Evolutionary conservation across 2,113 vertebrate genomes (phyloP), one percentile per base, ranked within the genome.

Genomic region (Erpornis zantholeuca): DNA sequence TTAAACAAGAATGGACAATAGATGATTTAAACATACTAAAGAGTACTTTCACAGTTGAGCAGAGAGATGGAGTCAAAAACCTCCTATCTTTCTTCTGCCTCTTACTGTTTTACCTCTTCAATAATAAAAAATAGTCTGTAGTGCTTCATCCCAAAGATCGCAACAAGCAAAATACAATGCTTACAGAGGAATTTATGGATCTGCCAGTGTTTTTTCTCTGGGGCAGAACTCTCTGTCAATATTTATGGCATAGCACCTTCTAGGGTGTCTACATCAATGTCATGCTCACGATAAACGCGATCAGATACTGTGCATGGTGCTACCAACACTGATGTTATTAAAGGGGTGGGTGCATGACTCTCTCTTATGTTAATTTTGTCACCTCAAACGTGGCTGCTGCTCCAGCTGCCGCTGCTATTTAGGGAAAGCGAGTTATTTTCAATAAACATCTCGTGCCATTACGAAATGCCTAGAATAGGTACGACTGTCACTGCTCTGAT

Each of bases 401-500:
- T 91, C 49, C 83, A 81, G 61, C 52, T 95, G 89, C 56, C 70
- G 64, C 60, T 1, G 8, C 33, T 96, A 89, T 96, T 96, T 93
- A 87, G 93, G 57, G 89, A 94, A 85, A 83, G 75, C 33, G 86
- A 85, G 70, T 82, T 87, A 91, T 33, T 79, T 63, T 69, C 95
- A 95, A 96, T 94, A 93, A 87, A 93, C 24, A 28, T 90, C 80
- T 96, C 0, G 0, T 1, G 0, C 79, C 4, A 6, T 66, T 86
- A 92, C 66, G 93, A 94, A 94, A 87, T 94, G 82, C 82, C 73
- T 81, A 52, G 56, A 73, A 91, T 92, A 90, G 59, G 70, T 77
- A 70, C 16, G 20, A 49, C 52, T 84, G 54, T 66, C 72, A 75
- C 29, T 60, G 68, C 44, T 59, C 31, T 96, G 82, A 93, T 63